Base-by-base conservation (phyloP, 2,797 vertebrate genomes). In the Ambastaia sidthimunki region DNA sequence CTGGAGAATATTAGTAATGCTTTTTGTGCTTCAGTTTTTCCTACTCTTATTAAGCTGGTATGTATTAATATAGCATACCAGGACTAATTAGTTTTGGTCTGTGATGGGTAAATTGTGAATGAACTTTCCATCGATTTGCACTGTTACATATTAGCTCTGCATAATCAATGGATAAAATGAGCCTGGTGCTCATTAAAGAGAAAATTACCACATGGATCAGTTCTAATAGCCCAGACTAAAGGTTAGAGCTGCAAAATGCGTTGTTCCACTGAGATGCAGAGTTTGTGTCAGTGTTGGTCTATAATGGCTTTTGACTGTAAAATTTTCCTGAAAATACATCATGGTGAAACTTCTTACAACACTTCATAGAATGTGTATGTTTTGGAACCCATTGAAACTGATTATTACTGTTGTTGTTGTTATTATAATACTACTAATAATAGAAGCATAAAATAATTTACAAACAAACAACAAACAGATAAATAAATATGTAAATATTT, bases 141-240 rank as follows among this genome's bases (percentile, higher is more conserved):
- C 83, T 86, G 87, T 90, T 90, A 87, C 89, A 92, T 93, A 94
- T 93, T 94, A 93, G 92, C 89, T 90, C 90, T 87, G 90, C 91
- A 92, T 94, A 93, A 93, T 93, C 93, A 93, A 94, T 93, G 85
- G 70, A 83, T 82, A 84, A 75, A 86, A 86, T 82, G 85, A 86
- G 85, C 67, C 74, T 63, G 74, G 77, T 83, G 81, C 85, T 84
- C 85, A 82, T 86, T 86, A 86, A 79, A 79, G 77, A 25, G 72
- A 84, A 86, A 86, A 86, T 86, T 71, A 82, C 82, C 76, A 81
- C 76, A 76, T 63, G 82, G 70, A 80, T 80, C 78, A 80, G 70
- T 59, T 80, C 70, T 73, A 80, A 80, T 67, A 80, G 78, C 78
- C 50, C 50, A 67, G 78, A 80, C 78, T 80, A 80, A 80, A 80